A percentile compares a stretch with the other conserved stretches of the same genome.
These are phyloP conservation scores for Sebastes diploproa DNA, from an alignment of 2,797 vertebrate genomes.

Conservation along the genomic window DNA sequence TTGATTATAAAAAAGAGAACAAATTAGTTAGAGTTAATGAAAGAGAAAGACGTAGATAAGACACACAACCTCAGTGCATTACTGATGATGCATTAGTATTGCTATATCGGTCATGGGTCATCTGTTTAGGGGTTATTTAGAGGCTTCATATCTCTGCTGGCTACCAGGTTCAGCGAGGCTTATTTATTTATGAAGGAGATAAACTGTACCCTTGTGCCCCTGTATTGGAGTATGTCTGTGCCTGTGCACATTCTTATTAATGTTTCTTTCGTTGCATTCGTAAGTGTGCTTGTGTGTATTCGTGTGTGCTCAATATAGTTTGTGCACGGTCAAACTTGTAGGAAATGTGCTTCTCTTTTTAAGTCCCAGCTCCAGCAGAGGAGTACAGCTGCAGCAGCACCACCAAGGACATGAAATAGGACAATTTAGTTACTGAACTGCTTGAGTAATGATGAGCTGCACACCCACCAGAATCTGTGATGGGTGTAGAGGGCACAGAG, in stretches of 20 bases:
- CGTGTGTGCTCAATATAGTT: background rate
- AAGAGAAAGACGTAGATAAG: slow-evolving; percentile 34
- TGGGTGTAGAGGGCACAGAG: slow-evolving; percentile 18
- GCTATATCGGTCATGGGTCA: slow-evolving; percentile 29
- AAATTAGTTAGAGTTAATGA: slow-evolving; percentile 48
- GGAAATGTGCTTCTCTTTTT: background rate
- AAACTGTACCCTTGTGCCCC: background rate
- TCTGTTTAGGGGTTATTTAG: slow-evolving; percentile 37
- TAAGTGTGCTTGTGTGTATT: background rate
- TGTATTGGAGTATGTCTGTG: slow-evolving; percentile 2
- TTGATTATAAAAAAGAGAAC: slow-evolving; percentile 22
- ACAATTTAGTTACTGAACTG: slow-evolving; percentile 4
- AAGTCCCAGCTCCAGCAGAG: background rate
- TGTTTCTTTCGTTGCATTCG: background rate
- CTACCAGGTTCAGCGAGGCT: background rate
- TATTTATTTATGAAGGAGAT: slow-evolving; percentile 42
- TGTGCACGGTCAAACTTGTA: background rate
- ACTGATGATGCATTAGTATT: slow-evolving; percentile 36
- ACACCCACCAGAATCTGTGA: background rate
- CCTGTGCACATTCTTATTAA: background rate
- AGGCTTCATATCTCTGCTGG: slow-evolving; percentile 15
- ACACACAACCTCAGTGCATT: slow-evolving; percentile 15
- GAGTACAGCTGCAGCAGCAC: background rate
- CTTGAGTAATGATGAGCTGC: slow-evolving; percentile 25
- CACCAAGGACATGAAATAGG: background rate